Evolutionary conservation across 2,797 vertebrate species (phyloP).

Genomic region (Notamacropus eugenii): DNA sequence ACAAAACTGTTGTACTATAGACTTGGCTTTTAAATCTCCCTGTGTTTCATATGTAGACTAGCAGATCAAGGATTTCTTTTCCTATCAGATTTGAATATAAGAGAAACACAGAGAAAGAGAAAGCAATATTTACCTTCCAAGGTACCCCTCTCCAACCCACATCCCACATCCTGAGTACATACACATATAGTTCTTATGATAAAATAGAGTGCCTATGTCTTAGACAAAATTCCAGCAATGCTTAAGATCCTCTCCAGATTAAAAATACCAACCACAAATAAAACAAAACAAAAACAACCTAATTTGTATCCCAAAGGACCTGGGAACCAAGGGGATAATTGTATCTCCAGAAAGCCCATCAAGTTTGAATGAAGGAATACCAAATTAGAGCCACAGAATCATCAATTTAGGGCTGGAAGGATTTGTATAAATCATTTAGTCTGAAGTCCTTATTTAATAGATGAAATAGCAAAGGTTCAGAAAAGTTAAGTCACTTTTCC

Average conservation of each 20-base stretch:
- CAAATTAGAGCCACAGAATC: neutral
- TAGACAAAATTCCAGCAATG: neutral
- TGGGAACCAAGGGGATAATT: neutral
- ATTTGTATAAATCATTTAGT: neutral
- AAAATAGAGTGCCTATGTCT: neutral
- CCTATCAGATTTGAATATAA: neutral
- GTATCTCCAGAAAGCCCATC: neutral
- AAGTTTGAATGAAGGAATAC: neutral
- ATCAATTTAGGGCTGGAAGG: neutral
- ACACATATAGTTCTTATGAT: neutral
- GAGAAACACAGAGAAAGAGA: neutral
- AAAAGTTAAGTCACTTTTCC: neutral
- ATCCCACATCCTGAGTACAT: neutral
- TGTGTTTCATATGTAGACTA: neutral
- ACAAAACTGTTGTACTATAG: rapidly evolving
- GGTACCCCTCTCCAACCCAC: rapidly evolving
- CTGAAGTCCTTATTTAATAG: neutral
- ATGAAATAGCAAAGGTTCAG: neutral
- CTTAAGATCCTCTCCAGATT: neutral
- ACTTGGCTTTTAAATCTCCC: rapidly evolving
- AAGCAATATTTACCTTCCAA: rapidly evolving
- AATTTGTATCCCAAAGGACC: neutral
- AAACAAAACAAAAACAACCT: neutral
- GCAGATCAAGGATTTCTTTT: neutral
- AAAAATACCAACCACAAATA: neutral